phyloP scores from a whole-genome alignment of 2,888 invertebrate species.

The Agrilus biguttatus region DNA sequence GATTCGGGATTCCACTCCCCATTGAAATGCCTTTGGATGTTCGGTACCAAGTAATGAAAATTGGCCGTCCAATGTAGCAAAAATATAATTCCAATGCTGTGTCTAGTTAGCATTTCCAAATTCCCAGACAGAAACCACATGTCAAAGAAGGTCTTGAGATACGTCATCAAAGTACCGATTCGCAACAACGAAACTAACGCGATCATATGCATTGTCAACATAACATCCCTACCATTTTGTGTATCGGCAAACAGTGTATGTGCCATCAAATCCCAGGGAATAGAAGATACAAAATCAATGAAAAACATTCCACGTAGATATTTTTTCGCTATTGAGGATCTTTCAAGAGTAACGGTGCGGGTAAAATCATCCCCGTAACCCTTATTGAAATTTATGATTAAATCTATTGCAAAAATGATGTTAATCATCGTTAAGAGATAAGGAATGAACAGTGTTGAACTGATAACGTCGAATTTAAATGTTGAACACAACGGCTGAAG shows the following conservation, averaged over 20 bases:
- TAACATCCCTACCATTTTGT: no score
- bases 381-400: constrained; percentile 24
- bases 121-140: constrained; percentile 4
- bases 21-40: background rate
- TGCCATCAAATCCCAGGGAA: background rate
- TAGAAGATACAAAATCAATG: background rate
- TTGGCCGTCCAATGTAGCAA: constrained; percentile 6
- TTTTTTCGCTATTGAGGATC: constrained; percentile 17
- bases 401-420: constrained; percentile 20
- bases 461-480: background rate
- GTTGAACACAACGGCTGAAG: constrained; percentile 10
- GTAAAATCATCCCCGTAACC: constrained; percentile 26
- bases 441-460: background rate
- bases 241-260: no score
- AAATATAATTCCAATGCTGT: background rate
- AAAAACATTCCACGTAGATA: constrained; percentile 4
- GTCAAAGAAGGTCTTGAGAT: constrained; percentile 1
- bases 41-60: constrained; percentile 4
- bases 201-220: no score
- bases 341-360: constrained; percentile 22
- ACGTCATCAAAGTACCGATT: background rate
- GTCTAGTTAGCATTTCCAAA: background rate
- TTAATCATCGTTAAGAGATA: constrained; percentile 9
- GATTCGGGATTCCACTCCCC: background rate
- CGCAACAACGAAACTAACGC: constrained; percentile 3